phyloP scores from a whole-genome alignment of 2,888 invertebrate genomes.

The Uloborus plumipes region DNA sequence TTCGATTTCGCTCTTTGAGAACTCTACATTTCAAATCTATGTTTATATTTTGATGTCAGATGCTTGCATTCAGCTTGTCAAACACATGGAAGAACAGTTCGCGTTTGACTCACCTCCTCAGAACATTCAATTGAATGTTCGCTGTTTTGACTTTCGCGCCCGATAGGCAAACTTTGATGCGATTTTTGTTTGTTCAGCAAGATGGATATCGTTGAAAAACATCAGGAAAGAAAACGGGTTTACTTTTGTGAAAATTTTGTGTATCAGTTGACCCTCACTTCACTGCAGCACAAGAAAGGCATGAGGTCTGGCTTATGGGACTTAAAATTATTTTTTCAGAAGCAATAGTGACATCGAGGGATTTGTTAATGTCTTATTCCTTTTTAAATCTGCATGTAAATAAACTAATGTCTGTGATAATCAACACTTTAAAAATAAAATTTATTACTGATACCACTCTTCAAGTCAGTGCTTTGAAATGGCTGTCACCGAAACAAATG shows the following conservation, averaged over 20 bases:
- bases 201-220: not conserved
- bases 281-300: too few species aligned
- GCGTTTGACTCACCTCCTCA: slow-evolving; percentile 5
- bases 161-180: not conserved
- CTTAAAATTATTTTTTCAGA: too few species aligned
- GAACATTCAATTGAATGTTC: slow-evolving; percentile 5
- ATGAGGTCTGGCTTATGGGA: too few species aligned
- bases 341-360: too few species aligned
- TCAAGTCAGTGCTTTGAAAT: slow-evolving; percentile 8
- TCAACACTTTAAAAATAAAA: not conserved
- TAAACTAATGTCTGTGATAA: slow-evolving; percentile 23
- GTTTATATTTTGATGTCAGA: slow-evolving; percentile 12
- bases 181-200: slow-evolving; percentile 36
- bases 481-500: slow-evolving; percentile 25
- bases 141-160: not conserved
- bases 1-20: too few species aligned
- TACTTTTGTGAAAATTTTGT: too few species aligned
- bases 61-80: slow-evolving; percentile 11
- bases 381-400: not conserved
- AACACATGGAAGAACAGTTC: slow-evolving; percentile 25
- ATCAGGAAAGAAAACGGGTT: too few species aligned
- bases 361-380: too few species aligned
- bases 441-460: not conserved
- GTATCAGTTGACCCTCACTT: too few species aligned
- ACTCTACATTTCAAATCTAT: not conserved